phyloP scores from a whole-genome alignment of 2,888 invertebrate genomes.

The Andrena dorsata region DNA sequence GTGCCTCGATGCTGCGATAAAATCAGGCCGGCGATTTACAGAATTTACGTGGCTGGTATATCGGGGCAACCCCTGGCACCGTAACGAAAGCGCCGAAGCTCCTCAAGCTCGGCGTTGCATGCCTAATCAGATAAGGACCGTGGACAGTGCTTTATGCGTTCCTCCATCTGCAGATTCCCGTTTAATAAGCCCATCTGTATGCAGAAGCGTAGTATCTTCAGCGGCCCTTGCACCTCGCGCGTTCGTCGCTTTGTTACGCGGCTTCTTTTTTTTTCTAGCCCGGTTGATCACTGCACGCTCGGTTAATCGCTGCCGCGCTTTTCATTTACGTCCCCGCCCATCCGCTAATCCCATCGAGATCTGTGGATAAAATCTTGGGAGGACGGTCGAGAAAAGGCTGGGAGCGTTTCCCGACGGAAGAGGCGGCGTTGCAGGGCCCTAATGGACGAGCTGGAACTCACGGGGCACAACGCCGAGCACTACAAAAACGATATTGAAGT shows the following conservation, averaged over 20 bases:
- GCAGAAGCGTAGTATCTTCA: conserved; percentile 67
- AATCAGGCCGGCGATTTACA: conserved; percentile 51
- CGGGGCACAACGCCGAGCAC: no score
- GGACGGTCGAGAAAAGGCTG: no score
- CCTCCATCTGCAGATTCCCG: conserved; percentile 66
- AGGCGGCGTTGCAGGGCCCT: no score
- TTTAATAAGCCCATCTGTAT: conserved; percentile 71
- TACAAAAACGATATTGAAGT: no score
- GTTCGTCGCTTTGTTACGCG: conserved; percentile 12
- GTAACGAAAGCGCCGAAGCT: conserved; percentile 36
- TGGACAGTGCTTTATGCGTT: conserved; percentile 67
- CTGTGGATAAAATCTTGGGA: no score
- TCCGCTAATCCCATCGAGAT: no score
- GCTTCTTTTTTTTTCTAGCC: background rate
- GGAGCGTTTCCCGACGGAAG: no score
- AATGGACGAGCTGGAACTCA: no score
- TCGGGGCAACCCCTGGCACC: conserved; percentile 12
- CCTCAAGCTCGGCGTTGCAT: conserved; percentile 56
- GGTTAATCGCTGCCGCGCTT: conserved; percentile 10
- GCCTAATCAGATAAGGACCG: conserved; percentile 67
- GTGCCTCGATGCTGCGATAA: conserved; percentile 25
- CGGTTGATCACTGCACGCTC: conserved; percentile 4
- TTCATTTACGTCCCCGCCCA: background rate
- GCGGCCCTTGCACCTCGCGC: conserved; percentile 19
- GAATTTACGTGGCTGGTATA: conserved; percentile 51